Evolutionary conservation across 2,797 vertebrate species (phyloP), one percentile per base, ranked within the genome.

Genomic region (Esox lucius): DNA sequence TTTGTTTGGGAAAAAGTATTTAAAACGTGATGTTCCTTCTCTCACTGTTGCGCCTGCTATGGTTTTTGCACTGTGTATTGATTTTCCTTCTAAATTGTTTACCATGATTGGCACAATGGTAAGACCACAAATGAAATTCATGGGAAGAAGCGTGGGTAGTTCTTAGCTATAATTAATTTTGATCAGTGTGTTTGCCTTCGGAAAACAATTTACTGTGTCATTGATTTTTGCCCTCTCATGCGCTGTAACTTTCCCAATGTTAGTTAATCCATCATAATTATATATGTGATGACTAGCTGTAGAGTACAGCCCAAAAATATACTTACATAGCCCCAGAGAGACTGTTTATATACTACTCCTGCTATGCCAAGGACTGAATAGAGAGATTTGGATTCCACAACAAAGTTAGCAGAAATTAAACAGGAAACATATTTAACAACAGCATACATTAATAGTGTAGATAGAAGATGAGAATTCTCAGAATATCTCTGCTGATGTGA

Each of bases 31-130:
- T 39, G 31, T n/a, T 71, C 49, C 31, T 8, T 31, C 31, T 3
- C n/a, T 9, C 31, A 39, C 28, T 35, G n/a, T 19, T 71, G 51
- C 6, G 33, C 51, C 70, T 39, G 33, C 53, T 15, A 61, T 49
- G 66, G 71, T 48, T 71, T 64, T 48, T 77, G 22, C 12, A 17
- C 26, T 59, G 35, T 17, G 61, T 49, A 78, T 76, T 80, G 70
- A 81, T 81, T 83, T 78, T 59, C 75, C 78, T 75, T 79, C 56
- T 71, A 68, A 78, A 81, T 56, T 53, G 76, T 83, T 83, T 76
- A 76, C 70, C 78, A 59, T 80, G 78, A 80, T 66, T 84, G 76
- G 51, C 73, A 72, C 69, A 76, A 70, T 82, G 75, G 78, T 81
- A 70, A 46, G 46, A 77, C 72, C 66, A 48, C 35, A 64, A 78